These are phyloP conservation scores for Nudaria mundana DNA, from an alignment of 2,888 invertebrate genomes.

Conservation along the genomic window DNA sequence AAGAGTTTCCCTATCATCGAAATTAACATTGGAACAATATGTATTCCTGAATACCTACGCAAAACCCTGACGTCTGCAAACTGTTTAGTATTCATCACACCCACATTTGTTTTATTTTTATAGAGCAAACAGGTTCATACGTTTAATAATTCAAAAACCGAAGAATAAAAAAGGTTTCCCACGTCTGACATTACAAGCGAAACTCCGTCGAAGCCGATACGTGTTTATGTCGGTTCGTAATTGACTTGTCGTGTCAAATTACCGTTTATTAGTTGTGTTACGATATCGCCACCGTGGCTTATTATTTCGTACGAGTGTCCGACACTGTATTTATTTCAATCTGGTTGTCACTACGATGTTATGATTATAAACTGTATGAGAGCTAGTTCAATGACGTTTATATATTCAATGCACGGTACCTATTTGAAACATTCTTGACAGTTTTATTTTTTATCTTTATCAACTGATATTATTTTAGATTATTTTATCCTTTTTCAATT, in stretches of 20 bases:
- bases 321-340: conserved; percentile 59
- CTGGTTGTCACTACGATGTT: conserved; percentile 50
- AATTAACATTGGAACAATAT: too few relatives aligned
- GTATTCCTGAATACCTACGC: too few relatives aligned
- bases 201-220: conserved; percentile 62
- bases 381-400: conserved; percentile 15
- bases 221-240: conserved; percentile 71
- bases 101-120: too few relatives aligned
- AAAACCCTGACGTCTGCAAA: too few relatives aligned
- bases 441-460: too few relatives aligned
- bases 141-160: conserved; percentile 1
- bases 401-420: conserved; percentile 9
- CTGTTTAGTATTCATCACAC: too few relatives aligned
- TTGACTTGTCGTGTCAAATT: conserved; percentile 79
- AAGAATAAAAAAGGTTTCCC: conserved; percentile 46
- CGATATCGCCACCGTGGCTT: conserved; percentile 62
- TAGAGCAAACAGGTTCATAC: too few relatives aligned
- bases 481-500: too few relatives aligned
- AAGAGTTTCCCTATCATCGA: too few relatives aligned
- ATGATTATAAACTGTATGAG: conserved; percentile 36
- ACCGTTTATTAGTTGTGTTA: conserved; percentile 75
- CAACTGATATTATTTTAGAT: too few relatives aligned
- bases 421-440: too few relatives aligned
- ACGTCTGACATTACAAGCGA: conserved; percentile 58
- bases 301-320: conserved; percentile 60